A percentile compares a stretch with the other conserved stretches of the same genome.
phyloP scores from a whole-genome alignment of 2,888 invertebrate genomes.

The Cephus pygmeus region DNA sequence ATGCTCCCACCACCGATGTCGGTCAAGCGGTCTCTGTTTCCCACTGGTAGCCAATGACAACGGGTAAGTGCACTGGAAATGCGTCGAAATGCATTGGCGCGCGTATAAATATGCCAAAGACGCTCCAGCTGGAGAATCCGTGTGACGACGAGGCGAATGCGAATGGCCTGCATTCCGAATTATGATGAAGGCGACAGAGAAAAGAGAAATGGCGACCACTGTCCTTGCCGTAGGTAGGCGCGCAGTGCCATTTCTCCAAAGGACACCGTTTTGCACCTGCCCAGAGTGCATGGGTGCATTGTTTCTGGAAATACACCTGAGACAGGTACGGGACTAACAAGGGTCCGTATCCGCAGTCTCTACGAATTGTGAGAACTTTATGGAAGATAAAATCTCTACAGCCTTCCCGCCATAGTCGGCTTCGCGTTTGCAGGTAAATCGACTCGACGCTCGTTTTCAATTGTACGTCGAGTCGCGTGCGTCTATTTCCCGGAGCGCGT shows the following conservation, averaged over 20 bases:
- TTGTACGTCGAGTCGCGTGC: not conserved
- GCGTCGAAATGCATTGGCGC: not conserved
- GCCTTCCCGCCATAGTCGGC: not conserved
- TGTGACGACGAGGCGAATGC: not conserved
- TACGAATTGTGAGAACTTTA: not conserved
- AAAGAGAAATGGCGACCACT: not conserved
- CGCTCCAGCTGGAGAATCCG: not conserved
- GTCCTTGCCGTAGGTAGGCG: not conserved
- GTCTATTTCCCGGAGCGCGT: not conserved
- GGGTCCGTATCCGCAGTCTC: not conserved
- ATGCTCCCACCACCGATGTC: slow-evolving; percentile 2
- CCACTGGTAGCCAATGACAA: not conserved
- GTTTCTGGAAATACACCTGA: not conserved
- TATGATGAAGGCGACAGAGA: not conserved
- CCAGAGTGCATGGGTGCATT: not conserved
- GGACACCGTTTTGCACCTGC: not conserved
- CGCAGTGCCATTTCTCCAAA: not conserved
- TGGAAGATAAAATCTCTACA: not conserved
- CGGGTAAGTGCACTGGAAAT: not conserved
- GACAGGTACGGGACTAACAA: not conserved
- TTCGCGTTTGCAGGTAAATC: not conserved
- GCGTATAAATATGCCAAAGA: not conserved
- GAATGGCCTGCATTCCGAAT: not conserved
- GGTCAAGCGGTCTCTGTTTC: not conserved
- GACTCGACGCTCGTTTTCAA: not conserved